A percentile compares a stretch with the other conserved stretches of the same genome.
phyloP scores from a whole-genome alignment of 2,113 vertebrate genomes.

The Meriones unguiculatus region DNA sequence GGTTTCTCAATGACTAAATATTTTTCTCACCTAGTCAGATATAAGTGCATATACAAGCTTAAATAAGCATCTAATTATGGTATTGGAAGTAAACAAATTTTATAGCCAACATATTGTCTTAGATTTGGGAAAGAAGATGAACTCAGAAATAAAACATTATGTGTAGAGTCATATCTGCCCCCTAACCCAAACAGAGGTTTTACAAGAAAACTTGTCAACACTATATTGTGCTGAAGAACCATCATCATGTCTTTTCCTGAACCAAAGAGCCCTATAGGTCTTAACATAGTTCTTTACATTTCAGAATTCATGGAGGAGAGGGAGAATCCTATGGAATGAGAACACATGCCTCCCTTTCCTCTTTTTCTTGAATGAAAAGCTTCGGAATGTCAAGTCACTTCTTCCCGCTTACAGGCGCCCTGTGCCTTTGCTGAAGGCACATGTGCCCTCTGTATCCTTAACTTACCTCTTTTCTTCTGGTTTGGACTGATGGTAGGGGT shows the following conservation, averaged over 20 bases:
- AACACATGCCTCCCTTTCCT: not conserved
- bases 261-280: conserved; percentile 70
- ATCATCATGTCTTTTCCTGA: conserved; percentile 75
- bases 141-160: conserved; percentile 43
- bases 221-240: conserved; percentile 78
- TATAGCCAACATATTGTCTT: not conserved
- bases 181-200: not conserved
- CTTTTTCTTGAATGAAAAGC: conserved; percentile 33
- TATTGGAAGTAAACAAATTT: conserved; percentile 27
- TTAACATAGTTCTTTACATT: conserved; percentile 58
- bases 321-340: not conserved
- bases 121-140: not conserved
- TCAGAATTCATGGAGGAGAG: conserved; percentile 27
- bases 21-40: conserved; percentile 39
- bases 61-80: not conserved
- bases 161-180: not conserved
- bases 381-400: not conserved
- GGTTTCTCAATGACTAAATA: not conserved
- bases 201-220: not conserved
- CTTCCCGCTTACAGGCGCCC: not conserved
- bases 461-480: not conserved
- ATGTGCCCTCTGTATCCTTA: not conserved
- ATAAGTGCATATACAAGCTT: not conserved
- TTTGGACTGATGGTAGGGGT: not conserved
- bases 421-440: not conserved